Conservation (phyloP, 1,140 invertebrate species). For the Papilio xuthus region DNA sequence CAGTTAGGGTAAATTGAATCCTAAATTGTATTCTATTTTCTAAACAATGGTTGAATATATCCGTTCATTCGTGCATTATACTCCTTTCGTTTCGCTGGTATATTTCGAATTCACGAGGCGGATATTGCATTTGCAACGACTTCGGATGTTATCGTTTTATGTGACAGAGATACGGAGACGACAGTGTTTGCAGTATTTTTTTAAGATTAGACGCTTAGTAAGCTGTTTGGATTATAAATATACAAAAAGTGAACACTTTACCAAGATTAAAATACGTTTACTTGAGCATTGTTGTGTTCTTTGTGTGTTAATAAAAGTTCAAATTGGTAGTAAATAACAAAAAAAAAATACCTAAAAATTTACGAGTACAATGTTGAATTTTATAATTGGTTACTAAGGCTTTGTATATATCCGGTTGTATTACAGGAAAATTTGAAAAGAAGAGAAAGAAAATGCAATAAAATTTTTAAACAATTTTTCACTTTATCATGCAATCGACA, state of each 20-base stretch:
- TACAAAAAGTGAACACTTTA: not conserved
- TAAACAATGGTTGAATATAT: constrained; percentile 11
- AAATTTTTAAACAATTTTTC: not conserved
- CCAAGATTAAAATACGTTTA: not conserved
- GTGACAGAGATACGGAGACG: not conserved
- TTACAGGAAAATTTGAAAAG: not conserved
- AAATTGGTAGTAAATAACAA: no score
- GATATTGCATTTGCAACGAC: constrained; percentile 25
- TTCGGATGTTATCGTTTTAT: constrained; percentile 26
- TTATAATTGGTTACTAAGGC: no score
- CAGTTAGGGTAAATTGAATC: not conserved
- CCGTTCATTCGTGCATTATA: constrained; percentile 23
- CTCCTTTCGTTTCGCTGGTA: not conserved
- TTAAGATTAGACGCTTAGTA: not conserved
- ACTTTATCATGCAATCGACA: not conserved
- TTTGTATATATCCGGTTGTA: no score
- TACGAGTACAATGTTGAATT: no score
- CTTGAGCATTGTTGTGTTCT: not conserved
- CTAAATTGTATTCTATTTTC: not conserved
- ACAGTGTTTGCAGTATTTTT: constrained; percentile 13
- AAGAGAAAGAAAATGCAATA: not conserved
- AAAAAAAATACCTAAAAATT: no score
- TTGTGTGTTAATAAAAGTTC: no score
- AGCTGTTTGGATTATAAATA: not conserved
- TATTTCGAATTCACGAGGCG: not conserved